Percentiles rank a stretch among this genome's conserved stretches.
phyloP scores from a whole-genome alignment of 2,888 invertebrate species.

The Oscheius myriophilus region DNA sequence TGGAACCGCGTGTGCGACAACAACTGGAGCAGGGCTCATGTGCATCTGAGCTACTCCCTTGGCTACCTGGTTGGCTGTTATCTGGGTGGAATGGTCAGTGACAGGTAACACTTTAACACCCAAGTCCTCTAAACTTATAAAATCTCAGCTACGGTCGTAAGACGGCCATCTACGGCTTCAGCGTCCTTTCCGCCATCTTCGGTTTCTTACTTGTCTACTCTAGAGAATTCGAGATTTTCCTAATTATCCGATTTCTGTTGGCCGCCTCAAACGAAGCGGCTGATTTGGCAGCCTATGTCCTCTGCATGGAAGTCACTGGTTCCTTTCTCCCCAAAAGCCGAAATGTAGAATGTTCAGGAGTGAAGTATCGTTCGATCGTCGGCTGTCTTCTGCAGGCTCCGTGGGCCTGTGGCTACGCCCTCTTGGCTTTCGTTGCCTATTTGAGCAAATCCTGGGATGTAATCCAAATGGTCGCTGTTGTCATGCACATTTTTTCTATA shows the following conservation, averaged over 20 bases:
- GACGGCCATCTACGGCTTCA: constrained; percentile 65
- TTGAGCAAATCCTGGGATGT: constrained; percentile 65
- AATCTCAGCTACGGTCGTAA: constrained; percentile 65
- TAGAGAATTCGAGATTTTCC: constrained; percentile 62
- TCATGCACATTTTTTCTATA: constrained; percentile 22
- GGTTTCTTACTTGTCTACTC: constrained; percentile 65
- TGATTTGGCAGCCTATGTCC: constrained; percentile 70
- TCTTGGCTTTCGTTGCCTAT: constrained; percentile 68
- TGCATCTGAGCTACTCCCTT: constrained; percentile 68
- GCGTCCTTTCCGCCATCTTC: constrained; percentile 64
- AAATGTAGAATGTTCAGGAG: constrained; percentile 54
- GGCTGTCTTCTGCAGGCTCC: constrained; percentile 69
- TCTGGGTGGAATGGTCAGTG: constrained; percentile 66
- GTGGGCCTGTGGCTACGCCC: constrained; percentile 70
- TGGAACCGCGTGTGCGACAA: constrained; percentile 53
- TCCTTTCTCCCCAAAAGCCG: neutral
- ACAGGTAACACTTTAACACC: constrained; percentile 41
- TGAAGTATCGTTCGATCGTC: constrained; percentile 70
- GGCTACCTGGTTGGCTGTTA: constrained; percentile 69
- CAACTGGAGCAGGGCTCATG: constrained; percentile 68
- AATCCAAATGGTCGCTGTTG: constrained; percentile 54
- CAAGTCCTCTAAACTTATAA: neutral
- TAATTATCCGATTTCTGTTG: constrained; percentile 66
- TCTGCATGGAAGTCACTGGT: constrained; percentile 71
- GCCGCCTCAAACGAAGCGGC: constrained; percentile 70